Evolutionary conservation across 2,797 vertebrate genomes (phyloP), one percentile per base, ranked within the genome.

Genomic region (Eleutherodactylus coqui): DNA sequence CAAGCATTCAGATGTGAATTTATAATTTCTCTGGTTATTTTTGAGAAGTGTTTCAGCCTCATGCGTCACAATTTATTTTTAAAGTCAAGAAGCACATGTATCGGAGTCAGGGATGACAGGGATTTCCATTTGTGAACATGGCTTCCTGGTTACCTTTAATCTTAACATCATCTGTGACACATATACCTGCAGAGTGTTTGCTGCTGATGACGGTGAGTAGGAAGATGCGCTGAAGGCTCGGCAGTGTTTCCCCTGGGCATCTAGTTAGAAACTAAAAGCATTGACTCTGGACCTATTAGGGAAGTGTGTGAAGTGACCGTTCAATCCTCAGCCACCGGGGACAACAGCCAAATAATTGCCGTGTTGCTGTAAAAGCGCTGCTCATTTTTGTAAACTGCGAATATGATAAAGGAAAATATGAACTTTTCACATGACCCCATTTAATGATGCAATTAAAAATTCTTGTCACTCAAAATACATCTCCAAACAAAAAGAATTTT

Each of bases 221-320:
- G 16, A 78, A 77, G 43, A 67, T 78, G 58, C 27, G 70, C 47
- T 67, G 53, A 5, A 47, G 49, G 49, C 34, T 51, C 53, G 36
- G 58, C n/a, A 9, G 45, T 21, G 13, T 27, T 10, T 84, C 83
- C 75, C 83, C 14, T 72, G 83, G 47, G 62, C 27, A 32, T 55
- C n/a, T 27, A 43, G 24, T 21, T 70, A 55, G 49, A 79, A n/a
- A 27, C 62, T 85, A 85, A 85, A 85, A 85, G 75, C 83, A 70
- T 85, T 47, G 49, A 34, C 62, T 70, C 62, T 78, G 27, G 45
- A 79, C 62, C 24, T 58, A 78, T 70, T n/a, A 85, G n/a, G 62
- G 24, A 85, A 79, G 47, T 78, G 75, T 85, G 75, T 85, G 75
- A 85, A 79, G 75, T 79, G 62, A 85, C 83, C 62, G 75, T 34